Conservation (phyloP, 2,113 vertebrate genomes). For the Ciconia stormi region DNA sequence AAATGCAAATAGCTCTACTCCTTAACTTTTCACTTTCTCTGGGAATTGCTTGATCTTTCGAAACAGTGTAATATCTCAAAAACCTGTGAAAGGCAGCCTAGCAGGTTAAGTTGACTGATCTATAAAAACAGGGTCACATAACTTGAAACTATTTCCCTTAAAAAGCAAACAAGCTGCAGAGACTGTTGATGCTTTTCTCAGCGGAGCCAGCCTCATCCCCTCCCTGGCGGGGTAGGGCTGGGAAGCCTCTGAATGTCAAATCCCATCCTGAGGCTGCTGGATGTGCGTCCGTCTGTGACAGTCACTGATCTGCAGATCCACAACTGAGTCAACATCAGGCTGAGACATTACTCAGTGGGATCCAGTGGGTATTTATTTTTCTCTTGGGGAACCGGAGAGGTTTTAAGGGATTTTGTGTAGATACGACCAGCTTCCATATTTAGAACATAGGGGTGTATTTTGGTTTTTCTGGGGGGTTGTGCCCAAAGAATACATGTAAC, state of each 20-base stretch:
- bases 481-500: background rate
- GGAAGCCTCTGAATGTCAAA: background rate
- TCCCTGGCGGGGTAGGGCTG: background rate
- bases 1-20: background rate
- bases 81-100: background rate
- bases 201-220: background rate
- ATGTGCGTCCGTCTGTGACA: background rate
- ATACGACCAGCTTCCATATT: background rate
- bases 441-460: fast-evolving
- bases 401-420: background rate
- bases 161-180: background rate
- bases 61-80: background rate
- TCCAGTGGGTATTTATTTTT: conserved; percentile 7
- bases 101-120: background rate
- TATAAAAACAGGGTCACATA: background rate
- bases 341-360: background rate
- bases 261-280: background rate
- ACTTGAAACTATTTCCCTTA: background rate
- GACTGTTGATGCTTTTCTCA: background rate
- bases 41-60: background rate
- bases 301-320: background rate
- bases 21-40: background rate
- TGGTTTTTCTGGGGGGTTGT: fast-evolving
- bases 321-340: conserved; percentile 3
- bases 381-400: background rate